Evolutionary conservation across 2,888 invertebrate genomes (phyloP).

Genomic region (Apodemia hepburni): DNA sequence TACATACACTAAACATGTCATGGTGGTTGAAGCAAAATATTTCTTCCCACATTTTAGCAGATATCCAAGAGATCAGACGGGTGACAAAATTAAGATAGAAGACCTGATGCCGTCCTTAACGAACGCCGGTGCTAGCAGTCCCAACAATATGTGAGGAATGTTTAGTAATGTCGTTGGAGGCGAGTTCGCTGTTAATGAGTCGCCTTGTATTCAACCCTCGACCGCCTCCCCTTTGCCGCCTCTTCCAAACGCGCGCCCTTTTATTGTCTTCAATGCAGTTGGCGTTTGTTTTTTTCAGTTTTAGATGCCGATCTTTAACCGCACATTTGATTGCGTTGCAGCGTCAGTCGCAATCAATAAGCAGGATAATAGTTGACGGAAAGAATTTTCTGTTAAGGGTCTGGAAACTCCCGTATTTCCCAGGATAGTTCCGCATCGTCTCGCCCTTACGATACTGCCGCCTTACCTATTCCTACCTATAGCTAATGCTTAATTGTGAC

Average conservation of each 20-base stretch:
- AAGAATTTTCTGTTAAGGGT: no score
- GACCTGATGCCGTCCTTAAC: neutral
- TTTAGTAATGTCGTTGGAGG: neutral
- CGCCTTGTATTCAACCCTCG: conserved; percentile 37
- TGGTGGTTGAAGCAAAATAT: no score
- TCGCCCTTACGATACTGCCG: no score
- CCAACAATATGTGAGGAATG: neutral
- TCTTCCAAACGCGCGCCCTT: conserved; percentile 26
- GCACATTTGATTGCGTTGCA: conserved; percentile 6
- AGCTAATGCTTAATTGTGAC: no score
- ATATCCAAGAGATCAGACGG: neutral
- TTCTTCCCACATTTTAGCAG: no score
- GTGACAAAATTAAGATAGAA: neutral
- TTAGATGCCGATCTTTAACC: neutral
- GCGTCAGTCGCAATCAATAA: neutral
- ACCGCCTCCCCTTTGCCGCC: conserved; percentile 20
- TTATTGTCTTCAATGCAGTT: conserved; percentile 29
- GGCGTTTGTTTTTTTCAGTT: conserved; percentile 13
- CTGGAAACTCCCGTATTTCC: no score
- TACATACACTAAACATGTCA: no score
- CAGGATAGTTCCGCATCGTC: no score
- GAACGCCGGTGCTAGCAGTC: neutral
- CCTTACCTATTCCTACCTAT: no score
- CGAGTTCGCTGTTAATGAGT: conserved; percentile 32
- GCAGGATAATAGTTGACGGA: neutral